These are phyloP conservation scores for Chaenocephalus aceratus DNA, from an alignment of 2,113 vertebrate species.

Conservation along the genomic window DNA sequence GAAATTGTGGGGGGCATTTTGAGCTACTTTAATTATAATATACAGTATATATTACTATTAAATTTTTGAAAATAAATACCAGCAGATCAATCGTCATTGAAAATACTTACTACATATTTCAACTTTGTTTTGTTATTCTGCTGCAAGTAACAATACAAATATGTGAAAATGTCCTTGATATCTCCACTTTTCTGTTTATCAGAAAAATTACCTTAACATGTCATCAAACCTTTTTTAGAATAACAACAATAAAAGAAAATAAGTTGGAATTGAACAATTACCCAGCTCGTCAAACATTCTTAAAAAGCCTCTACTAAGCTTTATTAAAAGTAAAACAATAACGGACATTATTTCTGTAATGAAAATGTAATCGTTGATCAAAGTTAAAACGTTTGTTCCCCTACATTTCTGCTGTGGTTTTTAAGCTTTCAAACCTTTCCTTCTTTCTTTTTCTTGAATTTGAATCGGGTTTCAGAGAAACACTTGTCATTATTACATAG, in stretches of 20 bases:
- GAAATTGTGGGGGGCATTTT: background rate
- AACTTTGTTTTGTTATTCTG: too few species aligned
- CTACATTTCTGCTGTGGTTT: background rate
- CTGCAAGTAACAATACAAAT: too few species aligned
- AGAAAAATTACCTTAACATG: background rate
- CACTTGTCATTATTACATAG: background rate
- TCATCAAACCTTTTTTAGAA: background rate
- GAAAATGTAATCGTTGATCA: background rate
- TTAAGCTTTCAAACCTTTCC: background rate
- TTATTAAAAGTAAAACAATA: background rate
- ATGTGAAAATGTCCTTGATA: background rate
- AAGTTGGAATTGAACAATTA: background rate
- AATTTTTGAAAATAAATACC: background rate
- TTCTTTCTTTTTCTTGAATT: background rate
- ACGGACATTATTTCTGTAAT: background rate
- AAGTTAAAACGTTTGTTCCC: background rate
- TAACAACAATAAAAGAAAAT: background rate
- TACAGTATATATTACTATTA: background rate
- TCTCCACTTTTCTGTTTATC: background rate
- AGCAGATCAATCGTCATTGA: background rate
- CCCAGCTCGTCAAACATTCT: background rate
- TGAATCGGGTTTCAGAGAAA: background rate
- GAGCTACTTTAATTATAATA: background rate
- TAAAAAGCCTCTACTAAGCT: background rate
- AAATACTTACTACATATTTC: background rate